A percentile compares a stretch with the other conserved stretches of the same genome.
Evolutionary conservation across 2,113 vertebrate species (phyloP).

Genomic region (Tupaia chinensis): DNA sequence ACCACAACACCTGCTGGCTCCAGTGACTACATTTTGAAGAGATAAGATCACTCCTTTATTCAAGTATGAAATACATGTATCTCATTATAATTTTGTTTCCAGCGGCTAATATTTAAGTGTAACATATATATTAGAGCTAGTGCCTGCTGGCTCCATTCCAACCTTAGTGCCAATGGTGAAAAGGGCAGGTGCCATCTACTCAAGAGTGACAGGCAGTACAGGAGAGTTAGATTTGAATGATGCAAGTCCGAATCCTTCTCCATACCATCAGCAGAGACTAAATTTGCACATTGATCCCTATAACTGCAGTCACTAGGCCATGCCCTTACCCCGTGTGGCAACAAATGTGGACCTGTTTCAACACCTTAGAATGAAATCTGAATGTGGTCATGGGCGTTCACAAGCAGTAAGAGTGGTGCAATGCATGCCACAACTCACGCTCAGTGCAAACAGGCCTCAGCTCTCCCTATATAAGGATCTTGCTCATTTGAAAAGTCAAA

Average conservation of each 20-base stretch:
- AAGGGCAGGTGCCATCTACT: background rate
- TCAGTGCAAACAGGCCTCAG: background rate
- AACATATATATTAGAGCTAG: background rate
- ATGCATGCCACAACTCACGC: background rate
- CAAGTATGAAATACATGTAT: background rate
- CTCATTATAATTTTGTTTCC: constrained; percentile 24
- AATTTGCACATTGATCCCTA: background rate
- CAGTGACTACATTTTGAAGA: background rate
- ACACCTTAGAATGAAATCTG: constrained; percentile 1
- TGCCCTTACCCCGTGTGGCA: constrained; percentile 6
- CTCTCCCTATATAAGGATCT: background rate
- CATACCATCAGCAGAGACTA: background rate
- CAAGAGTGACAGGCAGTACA: background rate
- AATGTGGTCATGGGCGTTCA: constrained; percentile 5
- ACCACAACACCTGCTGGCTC: too few relatives aligned
- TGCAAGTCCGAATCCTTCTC: background rate
- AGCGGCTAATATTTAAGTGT: background rate
- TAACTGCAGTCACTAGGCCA: background rate
- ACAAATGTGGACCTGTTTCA: background rate
- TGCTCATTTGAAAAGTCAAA: constrained; percentile 38
- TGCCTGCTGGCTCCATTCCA: background rate
- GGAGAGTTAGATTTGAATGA: background rate
- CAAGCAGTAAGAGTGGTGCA: background rate
- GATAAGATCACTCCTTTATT: background rate
- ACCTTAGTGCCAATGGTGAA: too few relatives aligned